These are phyloP conservation scores for Ailurus styani DNA, from an alignment of 2,113 vertebrate species.

Conservation along the genomic window DNA sequence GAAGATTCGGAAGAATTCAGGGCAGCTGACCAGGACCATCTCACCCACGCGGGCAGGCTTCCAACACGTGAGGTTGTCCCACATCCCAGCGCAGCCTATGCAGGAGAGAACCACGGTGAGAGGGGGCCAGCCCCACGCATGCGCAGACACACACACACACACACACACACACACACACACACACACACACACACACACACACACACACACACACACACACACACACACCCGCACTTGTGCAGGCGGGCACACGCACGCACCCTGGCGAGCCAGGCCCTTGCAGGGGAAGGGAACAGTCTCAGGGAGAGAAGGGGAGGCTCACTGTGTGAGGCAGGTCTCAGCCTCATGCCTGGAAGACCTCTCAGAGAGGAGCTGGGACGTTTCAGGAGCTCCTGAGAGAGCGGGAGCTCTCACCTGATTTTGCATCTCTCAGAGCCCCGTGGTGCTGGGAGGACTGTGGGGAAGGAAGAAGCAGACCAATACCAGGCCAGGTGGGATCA, in stretches of 20 bases:
- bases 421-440: background rate
- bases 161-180: background rate
- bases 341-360: background rate
- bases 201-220: background rate
- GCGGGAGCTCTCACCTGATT: background rate
- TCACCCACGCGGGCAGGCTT: slow-evolving; percentile 88
- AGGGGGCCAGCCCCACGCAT: background rate
- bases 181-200: background rate
- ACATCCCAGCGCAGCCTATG: slow-evolving; percentile 92
- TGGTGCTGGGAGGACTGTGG: background rate
- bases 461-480: background rate
- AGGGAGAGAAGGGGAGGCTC: background rate
- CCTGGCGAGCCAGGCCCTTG: background rate
- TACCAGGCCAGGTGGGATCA: background rate
- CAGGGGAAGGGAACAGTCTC: background rate
- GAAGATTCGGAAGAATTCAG: slow-evolving; percentile 90
- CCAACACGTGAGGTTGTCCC: slow-evolving; percentile 99
- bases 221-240: background rate
- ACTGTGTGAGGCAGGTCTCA: background rate
- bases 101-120: background rate
- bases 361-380: background rate
- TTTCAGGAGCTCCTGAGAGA: too few species aligned
- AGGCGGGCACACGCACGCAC: background rate
- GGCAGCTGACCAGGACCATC: slow-evolving; percentile 91
- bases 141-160: background rate